Evolutionary conservation across 2,113 vertebrate genomes (phyloP).

Genomic region (Echinops telfairi): DNA sequence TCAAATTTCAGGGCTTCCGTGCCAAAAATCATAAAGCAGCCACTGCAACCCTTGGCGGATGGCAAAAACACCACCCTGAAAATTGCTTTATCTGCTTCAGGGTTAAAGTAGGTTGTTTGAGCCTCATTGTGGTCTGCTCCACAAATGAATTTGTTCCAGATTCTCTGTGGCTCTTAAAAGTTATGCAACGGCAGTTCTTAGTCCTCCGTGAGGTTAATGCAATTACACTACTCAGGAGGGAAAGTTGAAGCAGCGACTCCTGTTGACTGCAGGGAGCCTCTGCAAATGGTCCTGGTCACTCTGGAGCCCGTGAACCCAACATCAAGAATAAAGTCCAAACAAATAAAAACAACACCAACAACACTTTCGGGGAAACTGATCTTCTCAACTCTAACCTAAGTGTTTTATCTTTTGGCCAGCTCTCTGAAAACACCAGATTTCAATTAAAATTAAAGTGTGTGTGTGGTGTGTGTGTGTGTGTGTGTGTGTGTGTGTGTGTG

Average conservation of each 20-base stretch:
- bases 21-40: not conserved
- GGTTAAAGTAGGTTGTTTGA: conserved; percentile 25
- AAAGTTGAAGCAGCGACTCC: not conserved
- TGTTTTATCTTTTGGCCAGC: not conserved
- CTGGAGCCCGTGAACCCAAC: not conserved
- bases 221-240: conserved; percentile 16
- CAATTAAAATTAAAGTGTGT: not conserved
- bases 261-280: not conserved
- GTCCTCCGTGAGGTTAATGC: not conserved
- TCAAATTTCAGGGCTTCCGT: not conserved
- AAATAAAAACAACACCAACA: not conserved
- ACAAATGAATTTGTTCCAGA: conserved; percentile 52
- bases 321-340: not conserved
- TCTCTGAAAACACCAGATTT: not conserved
- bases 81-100: conserved; percentile 37
- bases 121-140: conserved; percentile 47
- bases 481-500: not conserved
- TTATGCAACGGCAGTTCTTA: not conserved
- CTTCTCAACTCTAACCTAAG: not conserved
- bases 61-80: conserved; percentile 34
- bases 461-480: not conserved
- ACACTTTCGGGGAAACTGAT: conserved; percentile 19
- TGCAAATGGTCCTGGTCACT: not conserved
- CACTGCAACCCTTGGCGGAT: not conserved
- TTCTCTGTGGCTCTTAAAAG: conserved; percentile 55